phyloP scores from a whole-genome alignment of 2,797 vertebrate species.

The Micropoecilia bifurca region DNA sequence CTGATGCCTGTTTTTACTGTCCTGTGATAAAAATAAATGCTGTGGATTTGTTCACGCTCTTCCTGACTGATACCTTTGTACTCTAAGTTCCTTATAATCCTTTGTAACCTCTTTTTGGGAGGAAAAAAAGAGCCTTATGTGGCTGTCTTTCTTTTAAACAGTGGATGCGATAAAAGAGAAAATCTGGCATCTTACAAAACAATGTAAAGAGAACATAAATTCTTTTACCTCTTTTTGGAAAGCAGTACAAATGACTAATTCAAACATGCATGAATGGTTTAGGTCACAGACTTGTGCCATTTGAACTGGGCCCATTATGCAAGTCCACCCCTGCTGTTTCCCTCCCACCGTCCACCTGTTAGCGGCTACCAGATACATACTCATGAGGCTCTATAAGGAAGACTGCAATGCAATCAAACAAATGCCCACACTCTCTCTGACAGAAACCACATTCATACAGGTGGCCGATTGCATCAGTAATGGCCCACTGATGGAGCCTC shows the following conservation, averaged over 20 bases:
- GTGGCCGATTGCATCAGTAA: slow-evolving; percentile 64
- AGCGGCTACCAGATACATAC: slow-evolving; percentile 36
- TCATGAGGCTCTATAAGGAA: slow-evolving; percentile 44
- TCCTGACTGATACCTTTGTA: background rate
- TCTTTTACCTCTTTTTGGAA: background rate
- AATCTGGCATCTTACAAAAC: background rate
- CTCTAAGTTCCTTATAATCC: background rate
- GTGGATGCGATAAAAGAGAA: background rate
- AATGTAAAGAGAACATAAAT: background rate
- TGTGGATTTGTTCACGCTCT: background rate
- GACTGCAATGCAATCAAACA: slow-evolving; percentile 39
- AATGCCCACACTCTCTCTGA: slow-evolving; percentile 22
- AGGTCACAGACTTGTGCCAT: slow-evolving; percentile 36
- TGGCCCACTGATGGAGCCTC: slow-evolving; percentile 55
- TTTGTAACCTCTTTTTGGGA: background rate
- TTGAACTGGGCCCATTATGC: slow-evolving; percentile 48
- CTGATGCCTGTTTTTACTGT: background rate
- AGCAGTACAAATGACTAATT: background rate
- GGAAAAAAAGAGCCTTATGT: background rate
- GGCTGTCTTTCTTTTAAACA: background rate
- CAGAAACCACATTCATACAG: slow-evolving; percentile 47
- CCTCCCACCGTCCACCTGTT: slow-evolving; percentile 61
- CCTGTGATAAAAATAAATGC: background rate
- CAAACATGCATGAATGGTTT: background rate
- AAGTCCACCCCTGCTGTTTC: slow-evolving; percentile 32